Conservation (phyloP, 2,888 invertebrate genomes). For the Rotaria socialis region DNA sequence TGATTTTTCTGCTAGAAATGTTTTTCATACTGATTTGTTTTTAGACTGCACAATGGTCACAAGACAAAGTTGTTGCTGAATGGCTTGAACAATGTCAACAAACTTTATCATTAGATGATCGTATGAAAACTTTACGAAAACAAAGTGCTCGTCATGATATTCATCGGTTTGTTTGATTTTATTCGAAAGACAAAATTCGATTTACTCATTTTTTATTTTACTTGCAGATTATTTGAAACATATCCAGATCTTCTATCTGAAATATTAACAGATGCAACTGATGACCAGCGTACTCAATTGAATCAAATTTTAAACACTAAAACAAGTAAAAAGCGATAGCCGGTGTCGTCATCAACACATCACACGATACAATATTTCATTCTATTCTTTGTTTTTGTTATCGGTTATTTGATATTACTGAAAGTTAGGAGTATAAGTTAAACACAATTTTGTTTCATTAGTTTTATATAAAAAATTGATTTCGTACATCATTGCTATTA, state of each 20-base stretch:
- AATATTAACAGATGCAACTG: not conserved
- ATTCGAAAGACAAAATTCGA: not conserved
- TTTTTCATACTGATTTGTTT: not conserved
- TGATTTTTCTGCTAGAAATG: too few species aligned
- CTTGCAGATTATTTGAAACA: not conserved
- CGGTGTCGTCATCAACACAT: not conserved
- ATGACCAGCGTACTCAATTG: not conserved
- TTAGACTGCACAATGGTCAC: not conserved
- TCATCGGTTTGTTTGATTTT: not conserved
- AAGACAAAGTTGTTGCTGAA: conserved; percentile 14
- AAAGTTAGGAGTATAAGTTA: too few species aligned
- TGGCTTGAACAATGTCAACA: conserved; percentile 4
- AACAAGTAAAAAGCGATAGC: not conserved
- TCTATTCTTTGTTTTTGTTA: not conserved
- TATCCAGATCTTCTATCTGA: not conserved
- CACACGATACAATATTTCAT: not conserved
- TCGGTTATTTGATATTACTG: not conserved
- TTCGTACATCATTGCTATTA: too few species aligned
- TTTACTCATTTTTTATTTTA: not conserved
- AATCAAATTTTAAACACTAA: not conserved
- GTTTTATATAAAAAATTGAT: too few species aligned
- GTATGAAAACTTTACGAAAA: not conserved
- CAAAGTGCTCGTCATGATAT: not conserved
- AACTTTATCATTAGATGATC: not conserved
- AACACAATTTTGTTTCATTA: too few species aligned